These are phyloP conservation scores for Syrmaticus mikado DNA, from an alignment of 2,113 vertebrate genomes.

Conservation along the genomic window DNA sequence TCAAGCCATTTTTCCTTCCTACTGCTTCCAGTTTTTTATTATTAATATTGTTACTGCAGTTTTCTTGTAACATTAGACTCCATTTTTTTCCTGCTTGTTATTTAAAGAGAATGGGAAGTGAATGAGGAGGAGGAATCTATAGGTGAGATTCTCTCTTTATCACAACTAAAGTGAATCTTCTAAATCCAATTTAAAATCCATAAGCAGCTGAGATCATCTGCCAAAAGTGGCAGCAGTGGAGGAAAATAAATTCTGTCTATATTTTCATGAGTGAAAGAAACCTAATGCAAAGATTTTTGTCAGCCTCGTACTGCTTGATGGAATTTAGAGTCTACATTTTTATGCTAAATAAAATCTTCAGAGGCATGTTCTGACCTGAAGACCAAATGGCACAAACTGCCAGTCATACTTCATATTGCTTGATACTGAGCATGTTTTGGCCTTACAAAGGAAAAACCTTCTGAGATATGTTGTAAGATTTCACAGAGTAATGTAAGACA, in stretches of 20 bases:
- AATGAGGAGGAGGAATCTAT: background rate
- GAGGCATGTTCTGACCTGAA: background rate
- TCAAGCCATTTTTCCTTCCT: background rate
- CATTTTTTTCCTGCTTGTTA: background rate
- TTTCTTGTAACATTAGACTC: background rate
- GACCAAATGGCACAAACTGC: background rate
- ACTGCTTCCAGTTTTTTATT: background rate
- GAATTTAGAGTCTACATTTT: background rate
- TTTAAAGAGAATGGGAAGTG: background rate
- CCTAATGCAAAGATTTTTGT: background rate
- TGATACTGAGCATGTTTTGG: fast-evolving
- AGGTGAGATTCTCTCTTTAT: background rate
- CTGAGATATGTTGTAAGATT: background rate
- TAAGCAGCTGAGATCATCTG: background rate
- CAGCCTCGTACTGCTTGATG: background rate
- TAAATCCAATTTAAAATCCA: constrained; percentile 16
- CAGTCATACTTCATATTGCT: background rate
- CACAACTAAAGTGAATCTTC: background rate
- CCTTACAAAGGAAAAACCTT: fast-evolving
- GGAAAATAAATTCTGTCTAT: background rate
- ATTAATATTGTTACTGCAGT: background rate
- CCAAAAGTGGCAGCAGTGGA: background rate
- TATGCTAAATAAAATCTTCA: background rate
- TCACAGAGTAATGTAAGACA: background rate
- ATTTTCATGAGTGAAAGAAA: background rate